phyloP scores from a whole-genome alignment of 2,888 invertebrate genomes.

The Priocnemis perturbator region DNA sequence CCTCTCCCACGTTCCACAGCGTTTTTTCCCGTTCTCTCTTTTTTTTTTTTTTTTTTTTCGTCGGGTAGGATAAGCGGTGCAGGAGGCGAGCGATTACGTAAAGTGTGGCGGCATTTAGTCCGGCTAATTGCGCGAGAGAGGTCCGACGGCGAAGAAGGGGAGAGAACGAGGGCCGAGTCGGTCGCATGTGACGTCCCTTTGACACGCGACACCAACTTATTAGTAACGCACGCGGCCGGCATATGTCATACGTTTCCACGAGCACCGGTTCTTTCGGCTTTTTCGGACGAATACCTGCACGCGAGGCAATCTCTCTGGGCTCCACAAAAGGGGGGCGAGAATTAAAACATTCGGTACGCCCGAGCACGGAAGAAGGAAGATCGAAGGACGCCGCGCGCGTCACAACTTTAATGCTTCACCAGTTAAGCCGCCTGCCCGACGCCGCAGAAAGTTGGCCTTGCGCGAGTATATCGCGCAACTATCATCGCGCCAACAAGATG shows the following conservation, averaged over 20 bases:
- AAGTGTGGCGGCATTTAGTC: constrained; percentile 70
- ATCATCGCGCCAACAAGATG: too few species aligned
- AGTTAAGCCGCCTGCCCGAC: too few species aligned
- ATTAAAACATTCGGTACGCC: too few species aligned
- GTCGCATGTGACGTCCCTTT: constrained; percentile 57
- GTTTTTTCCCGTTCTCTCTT: constrained; percentile 34
- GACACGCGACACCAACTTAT: constrained; percentile 65
- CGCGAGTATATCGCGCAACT: too few species aligned
- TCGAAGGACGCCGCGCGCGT: neutral
- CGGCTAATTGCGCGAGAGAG: constrained; percentile 60
- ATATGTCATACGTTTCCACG: constrained; percentile 50
- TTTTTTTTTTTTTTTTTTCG: constrained; percentile 37
- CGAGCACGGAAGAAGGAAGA: neutral
- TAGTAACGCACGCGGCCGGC: constrained; percentile 56
- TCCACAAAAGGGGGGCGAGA: too few species aligned
- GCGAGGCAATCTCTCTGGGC: neutral
- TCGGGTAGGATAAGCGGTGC: constrained; percentile 1
- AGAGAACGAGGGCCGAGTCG: constrained; percentile 29
- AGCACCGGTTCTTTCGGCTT: neutral
- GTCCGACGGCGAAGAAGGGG: constrained; percentile 31
- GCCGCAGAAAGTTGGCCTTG: too few species aligned
- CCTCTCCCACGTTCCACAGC: constrained; percentile 5
- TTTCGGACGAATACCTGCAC: constrained; percentile 20
- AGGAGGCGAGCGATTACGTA: constrained; percentile 58
- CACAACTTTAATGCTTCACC: neutral